These are phyloP conservation scores for Cololabis saira DNA, from an alignment of 2,113 vertebrate genomes.

Conservation along the genomic window DNA sequence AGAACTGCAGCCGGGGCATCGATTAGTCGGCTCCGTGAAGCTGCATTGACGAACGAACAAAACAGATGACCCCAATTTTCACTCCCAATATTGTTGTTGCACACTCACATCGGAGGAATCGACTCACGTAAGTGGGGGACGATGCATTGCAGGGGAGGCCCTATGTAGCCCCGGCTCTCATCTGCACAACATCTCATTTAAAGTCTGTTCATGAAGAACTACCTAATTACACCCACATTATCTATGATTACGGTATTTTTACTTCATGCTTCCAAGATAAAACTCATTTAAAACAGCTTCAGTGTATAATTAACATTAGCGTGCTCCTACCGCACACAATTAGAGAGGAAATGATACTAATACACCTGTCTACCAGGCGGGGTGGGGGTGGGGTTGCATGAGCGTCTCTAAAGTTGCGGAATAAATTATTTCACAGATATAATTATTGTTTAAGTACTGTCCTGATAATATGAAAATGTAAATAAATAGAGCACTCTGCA, in stretches of 20 bases:
- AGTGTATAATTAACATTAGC: conserved; percentile 68
- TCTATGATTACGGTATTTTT: conserved; percentile 79
- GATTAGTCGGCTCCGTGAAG: conserved; percentile 31
- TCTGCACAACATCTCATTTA: conserved; percentile 60
- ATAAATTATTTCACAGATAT: conserved; percentile 12
- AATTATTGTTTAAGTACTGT: too few relatives aligned
- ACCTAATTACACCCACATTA: conserved; percentile 76
- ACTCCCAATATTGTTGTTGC: conserved; percentile 10
- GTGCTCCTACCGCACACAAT: conserved; percentile 60
- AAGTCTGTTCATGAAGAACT: conserved; percentile 70
- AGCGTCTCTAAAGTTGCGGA: conserved; percentile 4
- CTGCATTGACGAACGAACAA: conserved; percentile 43
- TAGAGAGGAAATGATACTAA: conserved; percentile 53
- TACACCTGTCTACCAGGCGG: conserved; percentile 46
- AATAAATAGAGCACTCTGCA: too few relatives aligned
- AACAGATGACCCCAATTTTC: conserved; percentile 29
- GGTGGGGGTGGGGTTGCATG: neutral
- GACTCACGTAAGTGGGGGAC: conserved; percentile 13
- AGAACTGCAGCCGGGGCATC: conserved; percentile 16
- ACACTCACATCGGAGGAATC: neutral
- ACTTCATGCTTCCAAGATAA: conserved; percentile 70
- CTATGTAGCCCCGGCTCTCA: conserved; percentile 20
- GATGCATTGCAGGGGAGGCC: conserved; percentile 38
- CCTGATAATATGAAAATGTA: too few relatives aligned
- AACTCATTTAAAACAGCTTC: conserved; percentile 55